These are phyloP conservation scores for silkworm (Bombyx mori) DNA, from an alignment of 1,140 invertebrate genomes.

Conservation along the genomic window DNA sequence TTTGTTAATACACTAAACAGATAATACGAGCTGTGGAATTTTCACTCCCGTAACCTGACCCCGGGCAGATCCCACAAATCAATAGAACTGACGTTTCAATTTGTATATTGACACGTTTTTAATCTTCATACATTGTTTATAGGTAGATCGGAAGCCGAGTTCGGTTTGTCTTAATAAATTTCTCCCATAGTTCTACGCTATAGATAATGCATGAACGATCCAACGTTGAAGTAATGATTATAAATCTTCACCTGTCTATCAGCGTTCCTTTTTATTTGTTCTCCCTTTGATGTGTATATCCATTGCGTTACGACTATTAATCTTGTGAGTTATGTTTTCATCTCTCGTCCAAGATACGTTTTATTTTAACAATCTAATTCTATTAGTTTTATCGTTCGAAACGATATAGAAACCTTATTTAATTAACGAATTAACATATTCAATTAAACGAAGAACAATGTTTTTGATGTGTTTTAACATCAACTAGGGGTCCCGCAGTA, in stretches of 20 bases:
- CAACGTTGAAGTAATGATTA: constrained; percentile 26
- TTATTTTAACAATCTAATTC: constrained; percentile 3
- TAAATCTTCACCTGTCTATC: constrained; percentile 43
- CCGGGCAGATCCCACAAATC: constrained; percentile 47
- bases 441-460: no score
- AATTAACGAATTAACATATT: no score
- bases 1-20: no score
- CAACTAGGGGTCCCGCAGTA: no score
- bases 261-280: constrained; percentile 35
- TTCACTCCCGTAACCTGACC: constrained; percentile 22
- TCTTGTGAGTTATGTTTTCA: constrained; percentile 18
- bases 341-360: constrained; percentile 5
- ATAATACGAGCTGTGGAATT: no score
- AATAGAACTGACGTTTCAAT: constrained; percentile 64
- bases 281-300: constrained; percentile 36
- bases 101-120: constrained; percentile 66
- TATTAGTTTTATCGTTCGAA: background rate
- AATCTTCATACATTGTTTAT: constrained; percentile 58
- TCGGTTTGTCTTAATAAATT: constrained; percentile 49
- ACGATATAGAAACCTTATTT: background rate
- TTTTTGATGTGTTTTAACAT: no score
- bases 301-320: constrained; percentile 44
- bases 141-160: constrained; percentile 44
- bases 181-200: constrained; percentile 25
- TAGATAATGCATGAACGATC: constrained; percentile 18